Base-by-base conservation (phyloP, 2,113 vertebrate species). In the Oreochromis niloticus region DNA sequence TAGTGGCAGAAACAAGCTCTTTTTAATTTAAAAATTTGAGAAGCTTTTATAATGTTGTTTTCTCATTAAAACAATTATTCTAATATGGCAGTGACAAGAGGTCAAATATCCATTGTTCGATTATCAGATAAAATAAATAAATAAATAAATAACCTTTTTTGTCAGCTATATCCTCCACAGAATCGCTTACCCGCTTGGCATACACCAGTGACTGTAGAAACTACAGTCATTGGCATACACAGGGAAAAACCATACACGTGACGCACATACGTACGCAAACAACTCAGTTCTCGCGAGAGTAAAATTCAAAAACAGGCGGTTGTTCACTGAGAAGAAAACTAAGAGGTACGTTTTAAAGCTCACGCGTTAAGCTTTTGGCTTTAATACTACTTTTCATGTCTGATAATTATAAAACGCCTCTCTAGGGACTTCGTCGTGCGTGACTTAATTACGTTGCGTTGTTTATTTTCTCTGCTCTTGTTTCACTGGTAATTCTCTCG, bases 281-380 rank as follows among this genome's bases (percentile, higher is more conserved):
- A 2, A 4, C 8, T 32, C 16, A 48, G 7, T 19, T 95, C 80
- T 94, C 94, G 93, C 95, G 94, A 96, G 91, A 78, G 22, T 88
- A 71, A 19, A 52, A 89, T 96, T 96, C 95, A 75, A 96, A 96
- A 96, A 96, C 91, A 82, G 95, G 96, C 96, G 96, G 94, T 66
- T 92, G 57, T 32, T 73, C 11, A 2, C 2, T 1, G 3, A 30
- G 11, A 57, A 2, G 12, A 71, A 75, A 88, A 30, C 30, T 2
- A 52, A 24, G 83, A 85, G 85, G 92, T 91, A 22, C 1, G 3
- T 57, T 83, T 8, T 4, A 9, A 61, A 80, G 30, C 6, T 34
- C 1, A 39, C 32, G 71, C 2, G 3, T 87, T n/a, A 4, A 12
- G 5, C 3, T 82, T 1, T 78, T 30, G 12, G 0, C 5, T 27